phyloP scores from a whole-genome alignment of 2,888 invertebrate genomes.

The Cataglyphis albicans region DNA sequence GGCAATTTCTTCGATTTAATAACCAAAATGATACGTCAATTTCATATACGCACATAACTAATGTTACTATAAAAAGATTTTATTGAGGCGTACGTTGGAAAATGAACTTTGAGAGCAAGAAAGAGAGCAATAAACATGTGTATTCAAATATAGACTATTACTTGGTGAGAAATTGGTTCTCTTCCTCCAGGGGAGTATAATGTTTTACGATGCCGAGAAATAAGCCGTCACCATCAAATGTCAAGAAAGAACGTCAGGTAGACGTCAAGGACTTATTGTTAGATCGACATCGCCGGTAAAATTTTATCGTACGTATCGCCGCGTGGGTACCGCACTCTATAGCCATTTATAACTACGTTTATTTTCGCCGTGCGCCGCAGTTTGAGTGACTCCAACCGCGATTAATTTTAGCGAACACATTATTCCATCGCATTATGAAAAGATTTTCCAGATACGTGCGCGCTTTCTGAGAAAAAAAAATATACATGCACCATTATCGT shows the following conservation, averaged over 20 bases:
- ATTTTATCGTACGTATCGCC: constrained; percentile 11
- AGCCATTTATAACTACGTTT: constrained; percentile 41
- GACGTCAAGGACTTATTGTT: constrained; percentile 23
- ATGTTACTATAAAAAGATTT: background rate
- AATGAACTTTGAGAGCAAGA: background rate
- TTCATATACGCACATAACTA: background rate
- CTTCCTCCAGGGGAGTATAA: background rate
- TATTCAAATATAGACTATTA: constrained; percentile 35
- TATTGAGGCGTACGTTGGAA: too few species aligned
- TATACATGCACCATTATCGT: constrained; percentile 45
- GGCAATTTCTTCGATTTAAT: background rate
- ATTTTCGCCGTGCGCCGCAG: constrained; percentile 36
- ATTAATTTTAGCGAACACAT: constrained; percentile 61
- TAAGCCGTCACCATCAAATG: constrained; percentile 56
- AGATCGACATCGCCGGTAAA: constrained; percentile 38
- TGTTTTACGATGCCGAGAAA: constrained; percentile 36
- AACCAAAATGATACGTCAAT: background rate
- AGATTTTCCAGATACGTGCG: constrained; percentile 55
- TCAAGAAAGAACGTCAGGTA: constrained; percentile 55
- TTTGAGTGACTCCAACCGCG: constrained; percentile 12
- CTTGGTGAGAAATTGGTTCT: constrained; percentile 43
- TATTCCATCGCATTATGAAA: constrained; percentile 55
- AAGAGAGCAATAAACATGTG: background rate
- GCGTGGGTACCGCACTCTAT: constrained; percentile 8
- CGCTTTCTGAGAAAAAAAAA: constrained; percentile 56